Evolutionary conservation across 2,888 invertebrate genomes (phyloP).

Genomic region (Hyles lineata): DNA sequence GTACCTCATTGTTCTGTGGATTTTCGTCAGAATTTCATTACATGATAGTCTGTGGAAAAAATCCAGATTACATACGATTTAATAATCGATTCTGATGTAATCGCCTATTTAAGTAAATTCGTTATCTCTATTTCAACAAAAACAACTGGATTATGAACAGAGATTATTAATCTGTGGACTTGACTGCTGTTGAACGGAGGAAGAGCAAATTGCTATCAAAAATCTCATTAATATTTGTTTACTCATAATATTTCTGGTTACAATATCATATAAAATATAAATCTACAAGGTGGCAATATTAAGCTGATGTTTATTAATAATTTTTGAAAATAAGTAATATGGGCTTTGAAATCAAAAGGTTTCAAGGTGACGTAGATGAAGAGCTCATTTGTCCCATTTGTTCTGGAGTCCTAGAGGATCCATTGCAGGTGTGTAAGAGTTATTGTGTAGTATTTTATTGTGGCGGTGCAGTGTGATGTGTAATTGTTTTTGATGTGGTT

Average conservation of each 20-base stretch:
- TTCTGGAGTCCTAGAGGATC: slow-evolving; percentile 97
- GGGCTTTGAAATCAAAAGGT: slow-evolving; percentile 97
- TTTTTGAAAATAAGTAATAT: slow-evolving; percentile 81
- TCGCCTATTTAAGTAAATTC: background rate
- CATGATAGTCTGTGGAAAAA: background rate
- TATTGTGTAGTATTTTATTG: slow-evolving; percentile 32
- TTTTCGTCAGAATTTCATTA: background rate
- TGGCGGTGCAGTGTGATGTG: slow-evolving; percentile 28
- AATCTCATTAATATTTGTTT: slow-evolving; percentile 50
- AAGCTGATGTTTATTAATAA: slow-evolving; percentile 53
- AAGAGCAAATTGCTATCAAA: slow-evolving; percentile 42
- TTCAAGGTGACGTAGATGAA: slow-evolving; percentile 98
- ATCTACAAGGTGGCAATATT: slow-evolving; percentile 10
- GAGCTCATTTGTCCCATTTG: slow-evolving; percentile 98
- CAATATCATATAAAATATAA: slow-evolving; percentile 24
- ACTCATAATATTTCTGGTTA: slow-evolving; percentile 54
- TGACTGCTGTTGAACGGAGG: slow-evolving; percentile 13
- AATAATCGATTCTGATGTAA: background rate
- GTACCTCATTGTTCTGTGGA: too few species aligned
- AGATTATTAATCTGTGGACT: slow-evolving; percentile 34
- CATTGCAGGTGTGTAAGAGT: slow-evolving; percentile 90
- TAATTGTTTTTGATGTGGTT: slow-evolving; percentile 37
- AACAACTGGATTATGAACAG: background rate
- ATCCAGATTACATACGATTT: background rate
- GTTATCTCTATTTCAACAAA: too few species aligned